These are phyloP conservation scores for Coenonympha arcania DNA, from an alignment of 2,888 invertebrate species.

Conservation along the genomic window DNA sequence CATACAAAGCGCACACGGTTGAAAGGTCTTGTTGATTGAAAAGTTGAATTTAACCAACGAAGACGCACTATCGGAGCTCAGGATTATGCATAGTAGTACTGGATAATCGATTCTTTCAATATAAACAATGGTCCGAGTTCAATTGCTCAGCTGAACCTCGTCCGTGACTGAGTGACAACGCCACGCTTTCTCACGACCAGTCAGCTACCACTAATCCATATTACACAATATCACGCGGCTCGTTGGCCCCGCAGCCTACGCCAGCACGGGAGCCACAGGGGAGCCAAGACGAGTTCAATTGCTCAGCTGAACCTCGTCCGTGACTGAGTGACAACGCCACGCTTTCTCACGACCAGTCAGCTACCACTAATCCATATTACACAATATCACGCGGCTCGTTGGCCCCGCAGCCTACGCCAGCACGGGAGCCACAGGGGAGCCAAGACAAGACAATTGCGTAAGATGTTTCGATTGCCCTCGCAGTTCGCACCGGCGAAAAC, in stretches of 20 bases:
- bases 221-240: conserved; percentile 2
- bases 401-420: no score
- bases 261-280: not conserved
- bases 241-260: not conserved
- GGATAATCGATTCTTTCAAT: no score
- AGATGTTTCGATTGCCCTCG: not conserved
- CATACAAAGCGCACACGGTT: no score
- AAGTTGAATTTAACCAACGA: no score
- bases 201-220: no score
- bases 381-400: not conserved
- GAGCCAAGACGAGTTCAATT: not conserved
- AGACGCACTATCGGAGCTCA: no score
- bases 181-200: conserved; percentile 24
- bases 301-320: conserved; percentile 11
- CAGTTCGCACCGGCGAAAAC: not conserved
- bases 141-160: conserved; percentile 5
- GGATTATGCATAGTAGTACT: no score
- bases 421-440: not conserved
- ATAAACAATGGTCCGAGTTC: conserved; percentile 1
- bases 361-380: conserved; percentile 16
- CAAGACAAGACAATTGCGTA: no score
- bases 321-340: conserved; percentile 13
- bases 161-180: conserved; percentile 12
- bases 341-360: conserved; percentile 24
- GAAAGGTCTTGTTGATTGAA: no score